Evolutionary conservation across 2,888 invertebrate genomes (phyloP), one percentile per base, ranked within the genome.

Genomic region (Xestobium rufovillosum): DNA sequence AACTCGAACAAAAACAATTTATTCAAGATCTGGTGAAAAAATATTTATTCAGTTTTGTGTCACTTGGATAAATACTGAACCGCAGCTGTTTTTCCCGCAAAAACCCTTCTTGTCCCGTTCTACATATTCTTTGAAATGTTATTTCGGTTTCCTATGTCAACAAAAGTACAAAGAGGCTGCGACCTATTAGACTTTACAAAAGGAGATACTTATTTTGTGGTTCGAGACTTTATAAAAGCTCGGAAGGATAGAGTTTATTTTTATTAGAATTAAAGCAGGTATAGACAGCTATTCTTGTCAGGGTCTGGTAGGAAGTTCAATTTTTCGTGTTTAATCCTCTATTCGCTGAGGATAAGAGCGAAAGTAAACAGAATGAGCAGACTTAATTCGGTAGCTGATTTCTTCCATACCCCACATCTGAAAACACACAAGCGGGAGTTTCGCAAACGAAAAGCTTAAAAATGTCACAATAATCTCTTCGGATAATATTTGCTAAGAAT

Each of bases 151-250:
- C 23, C 23, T 19, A 19, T 19, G n/a, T 19, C 6, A 19, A 19
- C 23, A 19, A 6, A n/a, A 19, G 6, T n/a, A 19, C 23, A 19
- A 19, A 19, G 23, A n/a, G n/a, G 6, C 23, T 19, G 6, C 23
- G 23, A n/a, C 6, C 23, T 19, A 19, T 19, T 19, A 19, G 23
- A n/a, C 6, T 19, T 19, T 19, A 19, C 23, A 19, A 19, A 19
- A 19, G 23, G 23, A 19, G 23, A 19, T 19, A 19, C 23, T 19
- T 19, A 19, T 19, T 19, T 19, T 19, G 23, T n/a, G 23, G 23
- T 19, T 19, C 6, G 23, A n/a, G 23, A 19, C 23, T 19, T 19
- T 8, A 19, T 19, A 19, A 19, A 19, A 19, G 23, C 6, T 19
- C 23, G 6, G 23, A n/a, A n/a, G 6, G 23, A 19, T 19, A 6